These are phyloP conservation scores for Arge pagana DNA, from an alignment of 2,888 invertebrate species.

Conservation along the genomic window DNA sequence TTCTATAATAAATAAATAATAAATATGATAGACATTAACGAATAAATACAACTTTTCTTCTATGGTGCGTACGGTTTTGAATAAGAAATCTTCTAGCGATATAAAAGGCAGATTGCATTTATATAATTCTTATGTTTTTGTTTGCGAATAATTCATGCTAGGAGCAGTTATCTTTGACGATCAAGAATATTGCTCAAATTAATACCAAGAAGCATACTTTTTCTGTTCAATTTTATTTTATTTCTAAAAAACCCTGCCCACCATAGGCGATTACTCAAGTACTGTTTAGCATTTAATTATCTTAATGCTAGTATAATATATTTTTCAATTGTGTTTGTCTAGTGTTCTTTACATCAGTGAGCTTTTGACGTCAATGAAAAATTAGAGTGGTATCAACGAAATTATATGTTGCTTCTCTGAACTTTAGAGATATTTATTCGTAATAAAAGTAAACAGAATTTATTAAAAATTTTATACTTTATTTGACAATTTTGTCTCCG, in stretches of 20 bases:
- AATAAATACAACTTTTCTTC: constrained; percentile 42
- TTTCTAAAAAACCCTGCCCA: constrained; percentile 35
- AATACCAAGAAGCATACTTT: too few relatives aligned
- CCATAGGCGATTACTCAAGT: constrained; percentile 42
- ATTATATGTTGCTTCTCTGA: too few relatives aligned
- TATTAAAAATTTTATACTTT: not conserved
- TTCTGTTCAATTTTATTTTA: too few relatives aligned
- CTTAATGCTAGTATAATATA: constrained; percentile 47
- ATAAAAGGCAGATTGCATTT: too few relatives aligned
- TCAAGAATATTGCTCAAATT: too few relatives aligned
- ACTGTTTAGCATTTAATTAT: constrained; percentile 51
- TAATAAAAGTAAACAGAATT: constrained; percentile 2
- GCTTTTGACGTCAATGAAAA: too few relatives aligned
- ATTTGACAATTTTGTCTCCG: not conserved
- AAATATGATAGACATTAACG: constrained; percentile 45
- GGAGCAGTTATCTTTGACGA: too few relatives aligned
- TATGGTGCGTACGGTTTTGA: constrained; percentile 42
- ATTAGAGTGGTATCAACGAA: too few relatives aligned
- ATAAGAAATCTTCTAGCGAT: constrained; percentile 12
- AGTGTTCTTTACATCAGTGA: constrained; percentile 40
- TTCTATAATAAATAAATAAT: constrained; percentile 44
- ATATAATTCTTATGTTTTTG: too few relatives aligned
- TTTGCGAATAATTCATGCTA: too few relatives aligned
- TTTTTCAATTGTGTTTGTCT: constrained; percentile 42
- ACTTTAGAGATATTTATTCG: not conserved